Evolutionary conservation across 2,797 vertebrate genomes (phyloP).

Genomic region (Alauda arvensis): DNA sequence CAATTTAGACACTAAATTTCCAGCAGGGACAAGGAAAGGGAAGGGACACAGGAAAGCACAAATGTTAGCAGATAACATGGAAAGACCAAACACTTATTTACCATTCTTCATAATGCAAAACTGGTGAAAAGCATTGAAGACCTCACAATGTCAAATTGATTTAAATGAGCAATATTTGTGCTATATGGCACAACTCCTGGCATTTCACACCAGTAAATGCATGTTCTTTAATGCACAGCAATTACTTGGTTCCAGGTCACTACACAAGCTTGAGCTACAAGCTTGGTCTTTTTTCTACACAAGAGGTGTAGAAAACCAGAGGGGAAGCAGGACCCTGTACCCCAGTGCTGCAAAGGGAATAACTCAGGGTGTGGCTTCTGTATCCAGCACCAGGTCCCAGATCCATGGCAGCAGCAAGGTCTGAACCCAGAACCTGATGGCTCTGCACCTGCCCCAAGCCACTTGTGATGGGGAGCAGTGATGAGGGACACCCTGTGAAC

Average conservation of each 20-base stretch:
- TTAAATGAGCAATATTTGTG: background rate
- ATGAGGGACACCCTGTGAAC: background rate
- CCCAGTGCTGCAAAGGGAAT: background rate
- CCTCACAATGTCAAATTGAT: background rate
- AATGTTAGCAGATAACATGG: background rate
- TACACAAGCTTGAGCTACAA: background rate
- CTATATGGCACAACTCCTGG: background rate
- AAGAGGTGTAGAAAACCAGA: background rate
- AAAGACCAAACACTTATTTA: background rate
- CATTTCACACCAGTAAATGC: background rate
- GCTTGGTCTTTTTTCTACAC: too few species aligned
- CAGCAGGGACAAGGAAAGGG: background rate
- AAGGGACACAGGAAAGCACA: background rate
- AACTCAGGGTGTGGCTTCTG: background rate
- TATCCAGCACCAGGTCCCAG: background rate
- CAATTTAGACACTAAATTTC: background rate
- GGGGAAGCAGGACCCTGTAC: background rate
- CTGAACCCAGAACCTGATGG: background rate
- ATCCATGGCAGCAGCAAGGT: background rate
- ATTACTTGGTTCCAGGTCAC: background rate
- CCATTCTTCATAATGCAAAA: background rate
- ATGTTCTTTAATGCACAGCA: background rate
- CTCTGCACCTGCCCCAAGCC: background rate
- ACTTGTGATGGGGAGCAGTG: rapidly evolving
- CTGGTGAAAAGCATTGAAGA: background rate